Evolutionary conservation across 2,797 vertebrate genomes (phyloP), one percentile per base, ranked within the genome.

Genomic region (Arrhamphus sclerolepis): DNA sequence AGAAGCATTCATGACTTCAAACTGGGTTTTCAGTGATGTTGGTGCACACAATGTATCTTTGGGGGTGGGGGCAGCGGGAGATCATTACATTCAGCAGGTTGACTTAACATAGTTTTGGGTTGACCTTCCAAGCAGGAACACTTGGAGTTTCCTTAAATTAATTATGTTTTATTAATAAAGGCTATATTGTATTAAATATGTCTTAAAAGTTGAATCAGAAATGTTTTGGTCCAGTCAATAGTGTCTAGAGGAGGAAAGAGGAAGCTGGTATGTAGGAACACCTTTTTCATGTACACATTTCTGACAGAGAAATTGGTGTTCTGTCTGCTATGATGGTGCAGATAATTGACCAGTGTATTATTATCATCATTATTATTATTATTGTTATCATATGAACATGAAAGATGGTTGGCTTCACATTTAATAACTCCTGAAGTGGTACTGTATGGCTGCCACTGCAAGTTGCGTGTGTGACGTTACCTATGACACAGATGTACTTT

Each of bases 401-500:
- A 80, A 69, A 62, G 71, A 72, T 75, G 61, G 61, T 70, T 79
- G 66, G 60, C 74, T 67, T 78, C 61, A 63, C 59, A 8, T 76
- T 75, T 59, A 62, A 64, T 66, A 68, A 78, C 56, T 53, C 58
- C 31, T 67, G 56, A 66, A 46, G 46, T 78, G 75, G 62, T 62
- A 55, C 54, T 76, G 39, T 64, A 55, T 58, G 77, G 84, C 74
- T 65, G 73, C 81, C 80, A 54, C 72, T 77, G 66, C 69, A 84
- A 70, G 75, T 72, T 75, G 53, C 64, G 28, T 70, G 47, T 78
- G 71, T 76, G 69, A 70, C 41, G 40, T 72, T 72, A 77, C 58
- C 61, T 70, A 38, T 71, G 82, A 80, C 80, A 82, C 78, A 77
- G 81, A 80, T 66, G 75, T 88, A 81, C 76, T 78, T 78, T 75